phyloP scores from a whole-genome alignment of 2,797 vertebrate genomes.

The Macropus fuliginosus region DNA sequence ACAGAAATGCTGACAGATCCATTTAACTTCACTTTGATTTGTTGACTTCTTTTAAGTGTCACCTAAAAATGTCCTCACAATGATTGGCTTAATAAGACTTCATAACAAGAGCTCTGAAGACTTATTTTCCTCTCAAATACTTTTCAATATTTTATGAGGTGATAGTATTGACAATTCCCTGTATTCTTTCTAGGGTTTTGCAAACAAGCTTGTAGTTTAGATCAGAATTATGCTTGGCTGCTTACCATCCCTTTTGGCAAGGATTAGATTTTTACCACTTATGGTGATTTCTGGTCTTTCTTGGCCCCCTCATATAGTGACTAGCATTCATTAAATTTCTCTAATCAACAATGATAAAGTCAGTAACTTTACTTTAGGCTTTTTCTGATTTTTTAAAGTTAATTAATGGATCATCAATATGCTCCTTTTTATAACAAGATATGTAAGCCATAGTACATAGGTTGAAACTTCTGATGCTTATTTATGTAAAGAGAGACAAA shows the following conservation, averaged over 20 bases:
- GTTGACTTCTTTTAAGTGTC: neutral
- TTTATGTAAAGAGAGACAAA: neutral
- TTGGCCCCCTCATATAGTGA: neutral
- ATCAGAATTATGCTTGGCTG: neutral
- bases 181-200: neutral
- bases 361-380: neutral
- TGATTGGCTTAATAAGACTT: neutral
- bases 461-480: neutral
- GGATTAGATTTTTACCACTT: neutral
- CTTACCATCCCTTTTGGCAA: neutral
- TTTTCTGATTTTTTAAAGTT: neutral
- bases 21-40: slow-evolving; percentile 6
- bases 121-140: neutral
- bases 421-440: neutral
- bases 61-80: neutral
- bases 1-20: neutral
- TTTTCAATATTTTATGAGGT: neutral
- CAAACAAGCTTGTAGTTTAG: neutral
- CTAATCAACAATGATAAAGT: neutral
- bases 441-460: neutral
- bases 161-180: neutral
- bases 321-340: neutral
- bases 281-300: neutral
- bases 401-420: neutral
- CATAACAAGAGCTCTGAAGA: neutral